A percentile compares a stretch with the other conserved stretches of the same genome.
phyloP scores from a whole-genome alignment of 2,888 invertebrate species.

The Lasioglossum oenotherae region DNA sequence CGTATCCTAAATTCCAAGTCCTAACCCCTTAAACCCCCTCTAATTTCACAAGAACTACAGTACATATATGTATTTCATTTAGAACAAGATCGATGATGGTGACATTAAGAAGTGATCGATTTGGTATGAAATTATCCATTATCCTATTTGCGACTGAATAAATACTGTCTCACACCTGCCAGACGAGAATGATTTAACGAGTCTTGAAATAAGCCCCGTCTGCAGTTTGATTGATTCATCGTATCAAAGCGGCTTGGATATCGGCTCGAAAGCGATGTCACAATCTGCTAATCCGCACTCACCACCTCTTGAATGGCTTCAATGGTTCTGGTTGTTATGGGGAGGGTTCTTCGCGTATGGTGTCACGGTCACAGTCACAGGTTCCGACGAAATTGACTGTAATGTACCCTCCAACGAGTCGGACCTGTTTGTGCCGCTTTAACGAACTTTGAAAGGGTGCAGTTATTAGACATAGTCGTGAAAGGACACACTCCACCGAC shows the following conservation, averaged over 20 bases:
- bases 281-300: constrained; percentile 26
- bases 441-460: constrained; percentile 76
- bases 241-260: constrained; percentile 9
- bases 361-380: constrained; percentile 19
- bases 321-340: constrained; percentile 16
- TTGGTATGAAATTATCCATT: too few species aligned
- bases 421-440: constrained; percentile 48
- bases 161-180: too few species aligned
- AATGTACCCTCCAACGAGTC: constrained; percentile 29
- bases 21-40: too few species aligned
- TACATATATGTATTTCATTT: too few species aligned
- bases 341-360: neutral
- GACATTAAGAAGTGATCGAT: too few species aligned
- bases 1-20: too few species aligned
- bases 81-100: too few species aligned
- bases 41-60: too few species aligned
- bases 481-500: constrained; percentile 46
- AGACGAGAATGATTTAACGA: neutral
- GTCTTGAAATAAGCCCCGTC: neutral
- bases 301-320: constrained; percentile 25
- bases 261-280: neutral
- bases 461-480: constrained; percentile 64
- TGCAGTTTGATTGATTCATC: constrained; percentile 10
- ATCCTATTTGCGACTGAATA: too few species aligned
- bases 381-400: constrained; percentile 52